phyloP scores from a whole-genome alignment of 2,888 invertebrate species.

The Dendrolimus pini region DNA sequence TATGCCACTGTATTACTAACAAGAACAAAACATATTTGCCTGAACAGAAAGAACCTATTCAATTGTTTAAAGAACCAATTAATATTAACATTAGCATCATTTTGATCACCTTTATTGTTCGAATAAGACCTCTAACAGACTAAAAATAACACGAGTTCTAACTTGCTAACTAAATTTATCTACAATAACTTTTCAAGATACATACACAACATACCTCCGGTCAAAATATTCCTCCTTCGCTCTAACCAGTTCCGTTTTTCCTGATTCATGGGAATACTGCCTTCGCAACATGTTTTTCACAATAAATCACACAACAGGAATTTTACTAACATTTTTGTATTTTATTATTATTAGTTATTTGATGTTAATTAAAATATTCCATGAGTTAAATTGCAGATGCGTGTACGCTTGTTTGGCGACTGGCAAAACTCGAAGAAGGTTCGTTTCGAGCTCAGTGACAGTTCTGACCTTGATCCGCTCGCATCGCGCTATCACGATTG shows the following conservation, averaged over 20 bases:
- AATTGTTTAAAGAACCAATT: too few relatives aligned
- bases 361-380: conserved; percentile 14
- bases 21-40: too few relatives aligned
- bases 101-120: too few relatives aligned
- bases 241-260: conserved; percentile 51
- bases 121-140: too few relatives aligned
- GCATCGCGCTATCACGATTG: conserved; percentile 28
- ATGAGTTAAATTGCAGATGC: conserved; percentile 22
- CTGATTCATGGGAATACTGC: conserved; percentile 67
- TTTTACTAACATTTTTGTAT: conserved; percentile 6
- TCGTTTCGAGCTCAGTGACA: conserved; percentile 43
- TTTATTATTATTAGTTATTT: neutral
- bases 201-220: conserved; percentile 40
- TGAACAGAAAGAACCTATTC: too few relatives aligned
- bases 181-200: neutral
- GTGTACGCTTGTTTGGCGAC: conserved; percentile 30
- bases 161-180: too few relatives aligned
- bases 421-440: conserved; percentile 33
- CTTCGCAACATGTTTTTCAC: conserved; percentile 46
- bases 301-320: conserved; percentile 11
- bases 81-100: too few relatives aligned
- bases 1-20: too few relatives aligned
- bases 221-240: conserved; percentile 60
- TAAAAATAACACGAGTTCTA: too few relatives aligned
- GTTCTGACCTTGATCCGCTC: conserved; percentile 51